Percentiles rank a stretch among this genome's conserved stretches.
phyloP scores from a whole-genome alignment of 2,888 invertebrate genomes.

The Hirtodrosophila duncani region DNA sequence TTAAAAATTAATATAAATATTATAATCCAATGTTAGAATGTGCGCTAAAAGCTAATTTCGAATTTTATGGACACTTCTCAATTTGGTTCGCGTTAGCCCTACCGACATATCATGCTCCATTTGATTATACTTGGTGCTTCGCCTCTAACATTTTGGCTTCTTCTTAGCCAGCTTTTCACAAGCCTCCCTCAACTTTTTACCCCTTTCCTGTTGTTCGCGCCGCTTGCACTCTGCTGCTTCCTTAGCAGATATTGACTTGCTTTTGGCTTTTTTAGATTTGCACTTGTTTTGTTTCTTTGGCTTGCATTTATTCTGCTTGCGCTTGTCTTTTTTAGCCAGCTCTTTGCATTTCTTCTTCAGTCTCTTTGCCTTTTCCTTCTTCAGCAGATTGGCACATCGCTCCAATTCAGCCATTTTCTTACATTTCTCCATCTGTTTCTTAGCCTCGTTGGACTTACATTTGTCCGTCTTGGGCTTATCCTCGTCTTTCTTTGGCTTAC shows the following conservation, averaged over 20 bases:
- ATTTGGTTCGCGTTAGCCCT: too few relatives aligned
- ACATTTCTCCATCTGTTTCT: neutral
- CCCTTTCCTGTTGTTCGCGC: constrained; percentile 3
- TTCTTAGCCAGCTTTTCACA: constrained; percentile 13
- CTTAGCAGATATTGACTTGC: too few relatives aligned
- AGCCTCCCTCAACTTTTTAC: constrained; percentile 8
- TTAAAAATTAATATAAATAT: too few relatives aligned
- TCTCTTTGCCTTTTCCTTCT: neutral
- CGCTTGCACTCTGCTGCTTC: too few relatives aligned
- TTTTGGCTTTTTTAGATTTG: neutral
- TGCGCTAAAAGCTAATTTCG: too few relatives aligned
- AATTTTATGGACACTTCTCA: too few relatives aligned
- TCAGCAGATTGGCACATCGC: neutral
- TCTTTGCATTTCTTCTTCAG: neutral
- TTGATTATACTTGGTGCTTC: too few relatives aligned
- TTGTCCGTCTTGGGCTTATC: neutral
- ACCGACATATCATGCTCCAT: too few relatives aligned
- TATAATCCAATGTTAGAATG: too few relatives aligned
- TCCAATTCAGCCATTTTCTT: neutral
- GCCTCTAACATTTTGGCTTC: too few relatives aligned
- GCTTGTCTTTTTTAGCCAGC: neutral
- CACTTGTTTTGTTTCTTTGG: neutral
- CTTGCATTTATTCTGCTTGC: neutral
- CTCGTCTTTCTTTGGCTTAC: neutral
- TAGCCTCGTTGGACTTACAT: neutral